Base-by-base conservation (phyloP, 1,140 invertebrate genomes). In the Leptinotarsa texana region DNA sequence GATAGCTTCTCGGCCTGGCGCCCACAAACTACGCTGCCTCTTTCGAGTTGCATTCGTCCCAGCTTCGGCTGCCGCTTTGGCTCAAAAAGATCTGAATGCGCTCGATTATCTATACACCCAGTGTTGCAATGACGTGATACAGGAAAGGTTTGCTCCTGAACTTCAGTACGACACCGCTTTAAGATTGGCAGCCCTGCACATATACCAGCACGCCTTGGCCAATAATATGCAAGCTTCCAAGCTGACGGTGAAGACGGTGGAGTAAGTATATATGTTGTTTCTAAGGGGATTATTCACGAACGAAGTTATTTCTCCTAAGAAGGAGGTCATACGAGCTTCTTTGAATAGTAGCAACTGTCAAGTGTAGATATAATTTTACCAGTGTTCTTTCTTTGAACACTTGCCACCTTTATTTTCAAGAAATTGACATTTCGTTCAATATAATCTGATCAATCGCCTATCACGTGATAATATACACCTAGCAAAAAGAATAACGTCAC, bases 51-150 rank as follows among this genome's bases (percentile, higher is more conserved):
- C 94, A 5, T 97, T 96, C 86, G 93, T 96, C 71, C 95, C 95
- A 13, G 89, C 89, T 65, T 95, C 96, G 78, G 92, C 95, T 1
- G 93, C 93, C 17, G 93, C 94, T 49, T 85, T 97, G 49, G 91
- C 95, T 1, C 91, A 93, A 82, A 89, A 91, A 80, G 96, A 97
- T 87, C 87, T 94, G 3, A 90, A 92, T 21, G 93, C 94, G 13
- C 91, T 98, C 82, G 95, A 97, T 85, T 98, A 98, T 86, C 89
- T 97, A 18, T 98, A 95, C 86, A 89, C 93, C 82, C 91, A 96
- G 89, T 96, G 95, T 85, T 96, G 95, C 83, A 97, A 96, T 84
- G 96, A 98, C 86, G 94, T 97, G 6, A 93, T 96, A 11, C 93
- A 96, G 82, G 95, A 97, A 82, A 85, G 95, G 62, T 96, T 96